Conservation (phyloP, 2,797 vertebrate species). For the Eulemur albifrons region DNA sequence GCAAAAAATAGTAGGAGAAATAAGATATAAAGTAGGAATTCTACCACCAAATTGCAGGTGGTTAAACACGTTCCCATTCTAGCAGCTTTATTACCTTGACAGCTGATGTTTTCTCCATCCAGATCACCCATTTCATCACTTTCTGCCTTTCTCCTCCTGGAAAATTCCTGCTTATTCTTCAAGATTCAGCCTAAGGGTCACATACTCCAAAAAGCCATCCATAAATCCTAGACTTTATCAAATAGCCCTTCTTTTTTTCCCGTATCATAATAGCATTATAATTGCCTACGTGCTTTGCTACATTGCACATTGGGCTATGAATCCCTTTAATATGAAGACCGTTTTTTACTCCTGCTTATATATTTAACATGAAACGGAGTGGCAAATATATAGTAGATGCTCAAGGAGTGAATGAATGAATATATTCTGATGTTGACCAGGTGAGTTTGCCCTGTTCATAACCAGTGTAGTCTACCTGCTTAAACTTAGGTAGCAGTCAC, state of each 20-base stretch:
- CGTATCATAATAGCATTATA: background rate
- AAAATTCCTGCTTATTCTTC: background rate
- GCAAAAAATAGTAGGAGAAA: background rate
- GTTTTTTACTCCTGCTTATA: background rate
- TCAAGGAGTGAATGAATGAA: background rate
- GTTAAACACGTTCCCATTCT: background rate
- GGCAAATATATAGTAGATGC: background rate
- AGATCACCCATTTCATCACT: background rate
- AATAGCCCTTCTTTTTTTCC: background rate
- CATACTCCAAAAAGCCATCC: background rate
- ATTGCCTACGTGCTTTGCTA: background rate
- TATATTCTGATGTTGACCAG: background rate
- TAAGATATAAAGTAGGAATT: background rate
- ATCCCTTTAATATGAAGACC: background rate
- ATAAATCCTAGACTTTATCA: background rate
- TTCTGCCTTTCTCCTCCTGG: background rate
- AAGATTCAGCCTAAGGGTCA: background rate
- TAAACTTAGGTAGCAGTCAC: background rate
- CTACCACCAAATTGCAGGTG: background rate
- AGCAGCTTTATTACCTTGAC: background rate
- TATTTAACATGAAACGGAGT: background rate
- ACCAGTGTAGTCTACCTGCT: background rate
- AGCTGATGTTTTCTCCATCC: background rate
- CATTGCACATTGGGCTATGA: background rate
- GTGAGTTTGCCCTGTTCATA: background rate